A percentile compares a stretch with the other conserved stretches of the same genome.
Conservation (phyloP, 2,888 invertebrate genomes). For the Bimastos eiseni region DNA sequence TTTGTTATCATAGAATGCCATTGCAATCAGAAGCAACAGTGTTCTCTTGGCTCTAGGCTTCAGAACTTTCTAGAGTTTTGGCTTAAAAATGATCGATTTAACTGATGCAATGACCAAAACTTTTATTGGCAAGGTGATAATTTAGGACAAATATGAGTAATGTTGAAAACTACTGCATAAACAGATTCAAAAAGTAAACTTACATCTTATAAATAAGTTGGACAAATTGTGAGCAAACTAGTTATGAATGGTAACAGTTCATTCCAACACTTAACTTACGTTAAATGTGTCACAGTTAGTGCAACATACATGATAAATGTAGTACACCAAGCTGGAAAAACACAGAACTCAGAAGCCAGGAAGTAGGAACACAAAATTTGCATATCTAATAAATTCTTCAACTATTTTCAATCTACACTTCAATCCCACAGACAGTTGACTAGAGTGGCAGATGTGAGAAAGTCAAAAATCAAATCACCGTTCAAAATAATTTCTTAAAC, state of each 20-base stretch:
- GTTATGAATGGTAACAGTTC: not conserved
- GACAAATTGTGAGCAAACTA: not conserved
- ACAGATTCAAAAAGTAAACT: not conserved
- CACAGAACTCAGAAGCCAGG: not conserved
- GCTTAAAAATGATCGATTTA: not conserved
- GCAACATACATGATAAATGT: not conserved
- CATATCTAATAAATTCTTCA: not conserved
- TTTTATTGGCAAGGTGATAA: not conserved
- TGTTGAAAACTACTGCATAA: not conserved
- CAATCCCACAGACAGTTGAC: not conserved
- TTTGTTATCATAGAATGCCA: not conserved
- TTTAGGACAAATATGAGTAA: conserved; percentile 3
- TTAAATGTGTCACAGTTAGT: not conserved
- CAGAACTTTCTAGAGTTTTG: not conserved
- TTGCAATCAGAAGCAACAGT: not conserved
- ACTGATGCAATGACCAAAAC: not conserved
- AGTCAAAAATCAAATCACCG: not conserved
- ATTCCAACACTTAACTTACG: not conserved
- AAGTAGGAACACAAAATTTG: not conserved
- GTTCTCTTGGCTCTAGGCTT: not conserved
- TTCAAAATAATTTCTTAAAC: conserved; percentile 1
- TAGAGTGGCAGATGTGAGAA: not conserved
- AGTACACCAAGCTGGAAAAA: not conserved
- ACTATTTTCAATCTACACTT: not conserved
- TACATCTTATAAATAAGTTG: not conserved